Conservation (phyloP, 2,113 vertebrate species). For the Rutilus rutilus region DNA sequence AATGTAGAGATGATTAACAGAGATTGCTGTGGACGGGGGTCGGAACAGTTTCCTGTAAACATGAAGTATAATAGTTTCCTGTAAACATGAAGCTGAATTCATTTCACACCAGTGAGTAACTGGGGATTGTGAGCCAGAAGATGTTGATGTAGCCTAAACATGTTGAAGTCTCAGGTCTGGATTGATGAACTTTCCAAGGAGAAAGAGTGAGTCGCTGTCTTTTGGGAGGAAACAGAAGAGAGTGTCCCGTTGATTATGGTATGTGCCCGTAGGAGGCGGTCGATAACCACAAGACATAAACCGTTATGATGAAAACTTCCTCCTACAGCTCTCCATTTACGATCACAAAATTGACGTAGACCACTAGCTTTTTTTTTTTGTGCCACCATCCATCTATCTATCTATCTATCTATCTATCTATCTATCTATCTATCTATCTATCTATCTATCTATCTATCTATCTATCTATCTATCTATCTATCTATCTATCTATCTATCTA, state of each 20-base stretch:
- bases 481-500: too few species aligned
- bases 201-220: slow-evolving; percentile 10
- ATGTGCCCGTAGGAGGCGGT: not conserved
- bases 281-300: not conserved
- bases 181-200: slow-evolving; percentile 16
- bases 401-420: too few species aligned
- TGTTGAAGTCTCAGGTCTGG: slow-evolving; percentile 14
- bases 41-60: slow-evolving; percentile 27
- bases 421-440: too few species aligned
- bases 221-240: not conserved
- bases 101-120: slow-evolving; percentile 28
- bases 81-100: slow-evolving; percentile 22
- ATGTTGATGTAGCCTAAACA: slow-evolving; percentile 10
- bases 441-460: too few species aligned
- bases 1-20: slow-evolving; percentile 15
- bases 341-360: not conserved
- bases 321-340: not conserved
- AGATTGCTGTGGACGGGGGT: not conserved
- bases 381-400: not conserved
- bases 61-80: slow-evolving; percentile 22
- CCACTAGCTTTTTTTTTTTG: not conserved
- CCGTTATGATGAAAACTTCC: not conserved
- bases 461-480: too few species aligned
- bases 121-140: slow-evolving; percentile 1
- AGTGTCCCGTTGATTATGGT: not conserved